These are phyloP conservation scores for Hoplias malabaricus DNA, from an alignment of 2,113 vertebrate genomes.

Conservation along the genomic window DNA sequence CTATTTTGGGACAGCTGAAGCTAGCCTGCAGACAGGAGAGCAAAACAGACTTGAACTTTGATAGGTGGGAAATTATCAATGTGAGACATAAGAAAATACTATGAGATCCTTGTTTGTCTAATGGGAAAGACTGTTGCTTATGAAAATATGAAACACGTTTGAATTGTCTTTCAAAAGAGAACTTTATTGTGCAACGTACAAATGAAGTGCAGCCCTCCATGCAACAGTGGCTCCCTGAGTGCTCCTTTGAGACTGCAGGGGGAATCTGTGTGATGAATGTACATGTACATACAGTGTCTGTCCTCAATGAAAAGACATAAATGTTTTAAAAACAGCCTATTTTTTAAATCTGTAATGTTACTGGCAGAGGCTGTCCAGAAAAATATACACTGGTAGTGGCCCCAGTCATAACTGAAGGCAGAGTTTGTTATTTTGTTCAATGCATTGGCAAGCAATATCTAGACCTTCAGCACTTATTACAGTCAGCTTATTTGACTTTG, in stretches of 20 bases:
- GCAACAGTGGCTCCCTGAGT: not conserved
- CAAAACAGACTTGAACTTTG: constrained; percentile 43
- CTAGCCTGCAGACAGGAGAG: constrained; percentile 28
- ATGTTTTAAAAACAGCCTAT: constrained; percentile 33
- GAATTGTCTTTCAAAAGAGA: not conserved
- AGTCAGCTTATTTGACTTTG: constrained; percentile 53
- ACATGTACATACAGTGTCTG: constrained; percentile 16
- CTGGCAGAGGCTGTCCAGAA: constrained; percentile 69
- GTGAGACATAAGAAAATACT: constrained; percentile 14
- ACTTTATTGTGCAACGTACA: not conserved
- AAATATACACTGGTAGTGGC: constrained; percentile 61
- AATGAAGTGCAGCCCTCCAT: constrained; percentile 1
- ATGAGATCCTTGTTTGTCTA: not conserved
- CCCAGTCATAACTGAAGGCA: constrained; percentile 51
- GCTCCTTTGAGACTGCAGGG: not conserved
- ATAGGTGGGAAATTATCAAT: constrained; percentile 34
- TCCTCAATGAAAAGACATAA: constrained; percentile 18
- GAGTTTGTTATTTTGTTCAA: constrained; percentile 56
- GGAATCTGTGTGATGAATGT: not conserved
- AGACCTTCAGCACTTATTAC: constrained; percentile 60
- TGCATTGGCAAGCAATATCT: constrained; percentile 51
- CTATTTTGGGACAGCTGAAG: constrained; percentile 49
- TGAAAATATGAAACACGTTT: not conserved
- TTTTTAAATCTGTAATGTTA: constrained; percentile 53
- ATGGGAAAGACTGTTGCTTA: constrained; percentile 6